Conservation (phyloP, 2,888 invertebrate species). For the Tinea trinotella region DNA sequence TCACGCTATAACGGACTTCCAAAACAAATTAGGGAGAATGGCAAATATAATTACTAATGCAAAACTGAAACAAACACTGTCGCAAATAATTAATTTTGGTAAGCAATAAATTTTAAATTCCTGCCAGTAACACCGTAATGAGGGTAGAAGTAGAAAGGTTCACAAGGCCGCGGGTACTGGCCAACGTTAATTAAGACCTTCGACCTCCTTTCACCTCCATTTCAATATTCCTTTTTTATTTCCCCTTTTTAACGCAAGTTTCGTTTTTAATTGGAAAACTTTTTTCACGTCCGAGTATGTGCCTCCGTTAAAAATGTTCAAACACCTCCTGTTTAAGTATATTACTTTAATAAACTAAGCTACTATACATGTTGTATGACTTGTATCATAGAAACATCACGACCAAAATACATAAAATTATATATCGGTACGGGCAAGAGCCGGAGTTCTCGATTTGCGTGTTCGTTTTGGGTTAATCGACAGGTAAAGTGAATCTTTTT, state of each 20-base stretch:
- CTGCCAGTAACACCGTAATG: neutral
- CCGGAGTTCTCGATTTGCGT: too few species aligned
- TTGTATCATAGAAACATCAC: too few species aligned
- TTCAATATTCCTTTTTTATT: conserved; percentile 6
- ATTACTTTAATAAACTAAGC: too few species aligned
- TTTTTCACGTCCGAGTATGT: too few species aligned
- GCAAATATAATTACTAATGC: conserved; percentile 14
- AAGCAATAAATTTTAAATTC: conserved; percentile 15
- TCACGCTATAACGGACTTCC: too few species aligned
- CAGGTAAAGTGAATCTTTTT: too few species aligned
- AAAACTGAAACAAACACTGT: conserved; percentile 14
- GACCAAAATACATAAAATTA: too few species aligned
- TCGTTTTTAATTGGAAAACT: conserved; percentile 5
- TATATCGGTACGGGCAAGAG: too few species aligned
- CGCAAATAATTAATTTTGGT: conserved; percentile 14
- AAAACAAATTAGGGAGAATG: conserved; percentile 5
- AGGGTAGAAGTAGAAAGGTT: conserved; percentile 11
- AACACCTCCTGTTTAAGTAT: too few species aligned
- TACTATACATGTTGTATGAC: too few species aligned
- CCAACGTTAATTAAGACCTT: conserved; percentile 12
- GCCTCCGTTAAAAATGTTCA: too few species aligned
- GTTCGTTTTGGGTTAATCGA: too few species aligned
- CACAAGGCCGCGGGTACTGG: neutral
- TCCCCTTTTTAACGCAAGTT: neutral
- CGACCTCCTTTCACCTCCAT: conserved; percentile 15